Conservation (phyloP, 2,888 invertebrate species). For the Tenthredo scrophulariae region DNA sequence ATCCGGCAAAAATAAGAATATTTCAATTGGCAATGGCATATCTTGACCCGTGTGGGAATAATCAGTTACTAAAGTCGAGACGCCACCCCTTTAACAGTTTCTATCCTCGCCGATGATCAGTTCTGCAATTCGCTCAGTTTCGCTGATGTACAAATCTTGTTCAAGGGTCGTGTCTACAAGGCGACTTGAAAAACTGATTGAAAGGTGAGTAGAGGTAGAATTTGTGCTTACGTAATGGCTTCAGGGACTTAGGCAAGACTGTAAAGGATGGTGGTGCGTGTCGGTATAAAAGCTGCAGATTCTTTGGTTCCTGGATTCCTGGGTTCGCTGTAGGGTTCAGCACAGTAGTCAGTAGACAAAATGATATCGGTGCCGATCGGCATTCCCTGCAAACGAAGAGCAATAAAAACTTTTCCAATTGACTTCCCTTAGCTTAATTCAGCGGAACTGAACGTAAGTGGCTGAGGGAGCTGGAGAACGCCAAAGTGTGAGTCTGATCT, state of each 20-base stretch:
- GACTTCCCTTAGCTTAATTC: constrained; percentile 71
- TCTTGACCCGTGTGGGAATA: too few species aligned
- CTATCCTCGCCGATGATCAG: too few species aligned
- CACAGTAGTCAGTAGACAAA: constrained; percentile 33
- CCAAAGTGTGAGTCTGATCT: constrained; percentile 50
- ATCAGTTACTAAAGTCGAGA: too few species aligned
- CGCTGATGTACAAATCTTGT: not conserved
- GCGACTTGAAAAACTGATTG: not conserved
- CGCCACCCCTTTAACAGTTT: too few species aligned
- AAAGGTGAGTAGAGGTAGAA: not conserved
- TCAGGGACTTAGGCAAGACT: not conserved
- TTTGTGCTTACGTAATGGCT: constrained; percentile 28
- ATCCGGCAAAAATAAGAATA: too few species aligned
- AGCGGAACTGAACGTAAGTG: constrained; percentile 65
- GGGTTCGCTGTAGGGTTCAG: not conserved
- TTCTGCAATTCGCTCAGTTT: too few species aligned
- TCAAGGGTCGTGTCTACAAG: not conserved
- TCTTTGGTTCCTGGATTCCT: not conserved
- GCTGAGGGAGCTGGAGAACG: constrained; percentile 53
- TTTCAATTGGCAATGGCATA: too few species aligned
- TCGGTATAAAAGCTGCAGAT: not conserved
- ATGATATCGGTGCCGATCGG: constrained; percentile 64
- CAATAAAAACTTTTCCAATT: constrained; percentile 75
- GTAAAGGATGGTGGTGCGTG: constrained; percentile 19
- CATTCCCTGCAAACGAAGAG: constrained; percentile 69